Percentiles rank a stretch among this genome's conserved stretches.
Evolutionary conservation across 2,888 invertebrate genomes (phyloP).

Genomic region (Daptonema setosum): DNA sequence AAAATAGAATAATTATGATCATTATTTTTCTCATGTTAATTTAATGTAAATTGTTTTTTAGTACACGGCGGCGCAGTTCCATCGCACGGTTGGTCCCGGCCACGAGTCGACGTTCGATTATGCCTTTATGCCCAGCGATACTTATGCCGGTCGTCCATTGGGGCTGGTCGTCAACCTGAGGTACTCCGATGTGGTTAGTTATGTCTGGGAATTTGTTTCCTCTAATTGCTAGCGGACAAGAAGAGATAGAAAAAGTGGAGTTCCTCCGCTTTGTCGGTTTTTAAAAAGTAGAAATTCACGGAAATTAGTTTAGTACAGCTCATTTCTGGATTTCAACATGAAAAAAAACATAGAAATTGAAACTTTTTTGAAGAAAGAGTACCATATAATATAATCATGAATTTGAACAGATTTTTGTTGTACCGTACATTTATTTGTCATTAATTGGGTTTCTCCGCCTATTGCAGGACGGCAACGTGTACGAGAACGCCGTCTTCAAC

Average conservation of each 20-base stretch:
- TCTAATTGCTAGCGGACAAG: no score
- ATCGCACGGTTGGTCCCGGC: conserved; percentile 62
- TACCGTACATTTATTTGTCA: neutral
- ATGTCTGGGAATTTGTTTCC: no score
- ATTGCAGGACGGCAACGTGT: conserved; percentile 41
- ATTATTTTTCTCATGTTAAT: neutral
- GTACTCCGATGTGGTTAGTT: conserved; percentile 20
- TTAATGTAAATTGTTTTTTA: conserved; percentile 17
- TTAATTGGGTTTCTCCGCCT: no score
- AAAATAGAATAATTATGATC: no score
- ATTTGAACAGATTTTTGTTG: neutral
- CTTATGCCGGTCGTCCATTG: conserved; percentile 87
- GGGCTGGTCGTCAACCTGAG: conserved; percentile 52
- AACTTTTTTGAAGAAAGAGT: neutral
- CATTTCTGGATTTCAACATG: no score
- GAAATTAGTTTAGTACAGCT: no score
- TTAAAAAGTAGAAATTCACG: no score
- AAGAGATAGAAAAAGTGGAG: neutral
- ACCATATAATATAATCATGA: neutral
- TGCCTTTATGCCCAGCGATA: conserved; percentile 77
- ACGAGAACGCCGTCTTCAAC: conserved; percentile 79
- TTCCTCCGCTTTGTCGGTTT: neutral
- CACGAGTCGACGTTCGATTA: conserved; percentile 86
- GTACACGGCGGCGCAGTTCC: conserved; percentile 71
- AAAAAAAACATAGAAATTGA: neutral